Conservation (phyloP, 2,797 vertebrate species). For the Pantherophis vulpinus region DNA sequence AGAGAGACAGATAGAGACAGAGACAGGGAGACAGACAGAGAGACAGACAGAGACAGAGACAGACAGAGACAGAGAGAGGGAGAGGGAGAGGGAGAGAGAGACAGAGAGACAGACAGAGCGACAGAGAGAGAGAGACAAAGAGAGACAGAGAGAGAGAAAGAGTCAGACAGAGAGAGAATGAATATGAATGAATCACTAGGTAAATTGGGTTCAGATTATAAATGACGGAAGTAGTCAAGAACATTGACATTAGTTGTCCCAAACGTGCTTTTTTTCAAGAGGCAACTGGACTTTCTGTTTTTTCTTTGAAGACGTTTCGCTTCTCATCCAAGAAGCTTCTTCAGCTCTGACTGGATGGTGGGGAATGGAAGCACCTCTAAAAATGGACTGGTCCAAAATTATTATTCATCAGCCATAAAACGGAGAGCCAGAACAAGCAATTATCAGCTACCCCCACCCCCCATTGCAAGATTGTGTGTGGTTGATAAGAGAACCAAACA, state of each 20-base stretch:
- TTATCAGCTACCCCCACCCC: constrained; percentile 72
- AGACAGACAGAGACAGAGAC: too few species aligned
- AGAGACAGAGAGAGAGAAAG: too few species aligned
- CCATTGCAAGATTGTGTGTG: not conserved
- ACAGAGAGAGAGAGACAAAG: too few species aligned
- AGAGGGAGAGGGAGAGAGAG: too few species aligned
- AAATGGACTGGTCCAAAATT: too few species aligned
- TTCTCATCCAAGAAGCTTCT: too few species aligned
- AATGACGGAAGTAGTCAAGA: not conserved
- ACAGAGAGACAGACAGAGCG: not conserved
- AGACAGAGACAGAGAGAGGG: not conserved
- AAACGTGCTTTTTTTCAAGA: too few species aligned
- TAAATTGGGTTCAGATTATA: not conserved
- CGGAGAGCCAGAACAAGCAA: constrained; percentile 70
- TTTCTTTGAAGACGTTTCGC: too few species aligned
- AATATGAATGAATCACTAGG: not conserved
- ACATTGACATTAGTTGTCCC: not conserved
- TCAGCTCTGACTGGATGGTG: too few species aligned
- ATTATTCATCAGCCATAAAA: accelerated
- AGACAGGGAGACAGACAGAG: not conserved
- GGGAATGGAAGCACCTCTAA: too few species aligned
- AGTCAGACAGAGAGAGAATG: not conserved
- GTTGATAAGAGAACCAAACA: not conserved
- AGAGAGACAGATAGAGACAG: accelerated
- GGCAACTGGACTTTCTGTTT: too few species aligned